A percentile compares a stretch with the other conserved stretches of the same genome.
Conservation (phyloP, 2,797 vertebrate genomes). For the Rhinogobio ventralis region DNA sequence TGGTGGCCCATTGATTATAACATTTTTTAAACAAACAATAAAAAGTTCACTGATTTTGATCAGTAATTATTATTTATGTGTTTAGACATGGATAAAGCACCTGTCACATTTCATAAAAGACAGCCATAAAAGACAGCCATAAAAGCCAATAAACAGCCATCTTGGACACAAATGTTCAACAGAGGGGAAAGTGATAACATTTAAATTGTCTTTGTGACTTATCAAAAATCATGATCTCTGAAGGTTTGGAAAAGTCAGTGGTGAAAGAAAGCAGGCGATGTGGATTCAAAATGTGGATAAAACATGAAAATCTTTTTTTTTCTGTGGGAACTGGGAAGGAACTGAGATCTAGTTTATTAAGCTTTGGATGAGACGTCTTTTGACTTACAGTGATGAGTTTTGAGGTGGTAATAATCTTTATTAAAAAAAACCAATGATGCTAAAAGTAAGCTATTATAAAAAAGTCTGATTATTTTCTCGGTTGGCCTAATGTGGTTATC, state of each 20-base stretch:
- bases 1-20: neutral
- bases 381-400: constrained; percentile 18
- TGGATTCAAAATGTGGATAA: constrained; percentile 43
- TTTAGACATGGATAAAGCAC: constrained; percentile 4
- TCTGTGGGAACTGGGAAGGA: constrained; percentile 16
- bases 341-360: constrained; percentile 7
- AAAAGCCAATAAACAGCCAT: no score
- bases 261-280: constrained; percentile 67
- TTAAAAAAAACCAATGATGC: neutral
- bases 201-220: constrained; percentile 59
- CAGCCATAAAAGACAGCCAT: constrained; percentile 38
- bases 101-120: constrained; percentile 26
- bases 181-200: constrained; percentile 70
- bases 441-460: constrained; percentile 20
- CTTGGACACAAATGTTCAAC: constrained; percentile 56
- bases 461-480: neutral
- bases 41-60: constrained; percentile 10
- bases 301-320: constrained; percentile 57
- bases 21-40: neutral
- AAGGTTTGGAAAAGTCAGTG: constrained; percentile 71
- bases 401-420: constrained; percentile 6
- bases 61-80: neutral
- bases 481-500: neutral
- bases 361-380: neutral
- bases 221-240: constrained; percentile 68